Evolutionary conservation across 2,888 invertebrate species (phyloP).

Genomic region (Pharmacophagus antenor): DNA sequence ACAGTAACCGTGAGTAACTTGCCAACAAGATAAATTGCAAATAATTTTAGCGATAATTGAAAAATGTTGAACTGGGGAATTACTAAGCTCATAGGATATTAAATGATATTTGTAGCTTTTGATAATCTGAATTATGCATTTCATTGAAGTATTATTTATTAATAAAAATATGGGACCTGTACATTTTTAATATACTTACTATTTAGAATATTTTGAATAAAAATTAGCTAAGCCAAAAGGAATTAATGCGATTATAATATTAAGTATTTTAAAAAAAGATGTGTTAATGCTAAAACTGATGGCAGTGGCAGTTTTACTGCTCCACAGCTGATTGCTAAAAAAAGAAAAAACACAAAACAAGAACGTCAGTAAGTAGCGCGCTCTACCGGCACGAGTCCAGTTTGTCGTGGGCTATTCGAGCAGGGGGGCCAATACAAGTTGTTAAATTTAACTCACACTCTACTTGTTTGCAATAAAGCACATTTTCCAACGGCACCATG

Average conservation of each 20-base stretch:
- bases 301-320: slow-evolving; percentile 12
- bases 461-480: neutral
- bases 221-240: too few species aligned
- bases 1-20: neutral
- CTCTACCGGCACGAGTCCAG: slow-evolving; percentile 29
- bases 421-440: slow-evolving; percentile 1
- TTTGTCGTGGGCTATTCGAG: slow-evolving; percentile 26
- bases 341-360: slow-evolving; percentile 20
- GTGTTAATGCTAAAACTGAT: slow-evolving; percentile 16
- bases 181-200: too few species aligned
- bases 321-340: slow-evolving; percentile 30
- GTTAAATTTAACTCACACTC: neutral
- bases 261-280: too few species aligned
- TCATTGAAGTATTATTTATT: too few species aligned
- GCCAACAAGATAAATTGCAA: too few species aligned
- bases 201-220: too few species aligned
- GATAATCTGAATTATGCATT: too few species aligned
- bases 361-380: slow-evolving; percentile 29
- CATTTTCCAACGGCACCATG: slow-evolving; percentile 1
- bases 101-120: too few species aligned
- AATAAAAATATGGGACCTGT: too few species aligned
- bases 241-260: too few species aligned
- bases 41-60: neutral
- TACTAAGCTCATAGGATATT: too few species aligned
- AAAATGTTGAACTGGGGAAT: neutral